Percentiles rank a stretch among this genome's conserved stretches.
Conservation (phyloP, 1,140 invertebrate species). For the Arion vulgaris region DNA sequence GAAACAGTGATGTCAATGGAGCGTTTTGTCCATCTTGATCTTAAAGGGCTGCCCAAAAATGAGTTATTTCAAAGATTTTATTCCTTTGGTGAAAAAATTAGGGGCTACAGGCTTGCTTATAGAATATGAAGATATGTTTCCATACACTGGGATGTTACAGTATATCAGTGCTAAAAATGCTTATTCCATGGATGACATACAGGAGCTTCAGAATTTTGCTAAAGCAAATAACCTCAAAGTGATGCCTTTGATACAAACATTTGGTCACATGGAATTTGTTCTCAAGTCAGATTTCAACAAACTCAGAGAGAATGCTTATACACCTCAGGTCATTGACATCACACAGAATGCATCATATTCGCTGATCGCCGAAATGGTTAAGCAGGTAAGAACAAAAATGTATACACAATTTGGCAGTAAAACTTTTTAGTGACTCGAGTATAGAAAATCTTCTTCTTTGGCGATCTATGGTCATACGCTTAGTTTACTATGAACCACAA, state of each 20-base stretch:
- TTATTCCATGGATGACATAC: constrained; percentile 76
- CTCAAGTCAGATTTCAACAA: constrained; percentile 85
- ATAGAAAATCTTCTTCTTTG: no score
- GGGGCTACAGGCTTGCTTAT: constrained; percentile 89
- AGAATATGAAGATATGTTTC: constrained; percentile 99
- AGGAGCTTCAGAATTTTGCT: constrained; percentile 77
- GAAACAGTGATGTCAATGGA: constrained; percentile 31
- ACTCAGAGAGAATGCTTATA: constrained; percentile 82
- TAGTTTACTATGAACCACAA: no score
- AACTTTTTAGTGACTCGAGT: no score
- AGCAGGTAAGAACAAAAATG: constrained; percentile 76
- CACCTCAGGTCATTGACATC: constrained; percentile 87
- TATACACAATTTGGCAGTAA: background rate
- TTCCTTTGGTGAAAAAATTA: constrained; percentile 81
- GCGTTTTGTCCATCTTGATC: constrained; percentile 59
- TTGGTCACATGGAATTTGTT: constrained; percentile 87
- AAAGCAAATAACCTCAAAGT: constrained; percentile 81
- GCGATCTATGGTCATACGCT: no score
- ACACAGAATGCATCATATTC: constrained; percentile 80
- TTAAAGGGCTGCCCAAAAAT: constrained; percentile 65
- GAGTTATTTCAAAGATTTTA: constrained; percentile 53
- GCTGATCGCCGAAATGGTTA: constrained; percentile 84
- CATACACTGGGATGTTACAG: constrained; percentile 82
- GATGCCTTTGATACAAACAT: constrained; percentile 94
- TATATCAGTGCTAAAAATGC: constrained; percentile 76